These are phyloP conservation scores for Ahaetulla prasina DNA, from an alignment of 2,113 vertebrate genomes.

Conservation along the genomic window DNA sequence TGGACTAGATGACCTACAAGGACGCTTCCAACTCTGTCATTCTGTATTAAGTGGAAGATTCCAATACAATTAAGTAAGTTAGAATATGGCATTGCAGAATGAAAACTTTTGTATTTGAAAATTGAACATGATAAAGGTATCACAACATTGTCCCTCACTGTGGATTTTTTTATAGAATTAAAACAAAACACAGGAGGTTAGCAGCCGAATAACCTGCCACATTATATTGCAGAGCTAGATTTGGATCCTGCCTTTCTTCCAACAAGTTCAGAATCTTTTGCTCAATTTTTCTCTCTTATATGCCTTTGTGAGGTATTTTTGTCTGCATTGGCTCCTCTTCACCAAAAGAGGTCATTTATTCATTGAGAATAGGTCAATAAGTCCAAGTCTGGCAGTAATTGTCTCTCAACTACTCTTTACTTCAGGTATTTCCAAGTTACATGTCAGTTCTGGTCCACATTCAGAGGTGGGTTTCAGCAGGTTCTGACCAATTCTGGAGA, in stretches of 20 bases:
- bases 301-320: not conserved
- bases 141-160: not conserved
- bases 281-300: not conserved
- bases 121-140: not conserved
- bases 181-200: not conserved
- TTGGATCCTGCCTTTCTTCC: not conserved
- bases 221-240: not conserved
- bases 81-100: not conserved
- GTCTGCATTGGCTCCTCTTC: not conserved
- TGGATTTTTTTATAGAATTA: not conserved
- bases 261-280: not conserved
- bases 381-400: not conserved
- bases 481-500: too few relatives aligned
- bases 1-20: too few relatives aligned
- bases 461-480: too few relatives aligned
- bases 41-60: not conserved
- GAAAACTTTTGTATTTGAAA: not conserved
- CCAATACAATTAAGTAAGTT: too few relatives aligned
- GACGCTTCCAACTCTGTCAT: too few relatives aligned
- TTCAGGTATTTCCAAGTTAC: fast-evolving
- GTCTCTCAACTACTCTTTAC: not conserved
- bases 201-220: not conserved
- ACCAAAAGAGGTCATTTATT: not conserved
- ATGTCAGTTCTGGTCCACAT: fast-evolving
- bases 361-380: not conserved